Conservation (phyloP, 1,140 invertebrate genomes). For the Zaprionus lachaisei region DNA sequence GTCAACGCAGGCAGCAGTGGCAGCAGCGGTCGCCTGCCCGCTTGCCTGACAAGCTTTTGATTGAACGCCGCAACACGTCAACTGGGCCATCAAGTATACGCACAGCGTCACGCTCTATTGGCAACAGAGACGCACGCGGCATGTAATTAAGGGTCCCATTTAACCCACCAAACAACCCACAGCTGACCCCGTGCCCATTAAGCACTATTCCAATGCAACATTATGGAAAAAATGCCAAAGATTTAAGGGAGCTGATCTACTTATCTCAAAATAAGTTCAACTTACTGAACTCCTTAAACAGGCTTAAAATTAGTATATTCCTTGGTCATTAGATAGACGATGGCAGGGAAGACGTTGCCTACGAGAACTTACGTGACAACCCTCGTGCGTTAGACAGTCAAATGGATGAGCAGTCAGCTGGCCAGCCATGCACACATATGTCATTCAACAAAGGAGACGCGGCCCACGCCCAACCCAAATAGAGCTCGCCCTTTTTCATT, state of each 20-base stretch:
- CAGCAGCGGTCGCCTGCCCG: not conserved
- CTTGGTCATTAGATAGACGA: too few relatives aligned
- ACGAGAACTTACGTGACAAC: constrained; percentile 6
- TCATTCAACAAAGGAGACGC: constrained; percentile 65
- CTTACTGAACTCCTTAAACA: not conserved
- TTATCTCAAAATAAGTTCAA: not conserved
- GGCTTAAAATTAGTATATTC: not conserved
- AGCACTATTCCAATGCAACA: constrained; percentile 40
- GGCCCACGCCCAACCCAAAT: not conserved
- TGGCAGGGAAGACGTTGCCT: not conserved
- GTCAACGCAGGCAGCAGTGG: not conserved
- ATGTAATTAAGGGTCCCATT: constrained; percentile 55
- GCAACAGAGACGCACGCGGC: constrained; percentile 12
- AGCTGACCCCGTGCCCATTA: not conserved
- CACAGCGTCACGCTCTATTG: constrained; percentile 44
- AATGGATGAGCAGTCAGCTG: constrained; percentile 77
- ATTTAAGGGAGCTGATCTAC: constrained; percentile 1
- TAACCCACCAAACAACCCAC: constrained; percentile 30
- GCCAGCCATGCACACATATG: constrained; percentile 72
- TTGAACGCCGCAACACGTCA: constrained; percentile 69
- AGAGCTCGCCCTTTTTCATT: constrained; percentile 3
- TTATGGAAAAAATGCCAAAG: constrained; percentile 46
- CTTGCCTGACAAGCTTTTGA: constrained; percentile 65
- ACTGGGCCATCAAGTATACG: constrained; percentile 67
- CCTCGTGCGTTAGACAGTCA: constrained; percentile 50